Evolutionary conservation across 1,140 invertebrate species (phyloP), one percentile per base, ranked within the genome.

Genomic region (Forficula auricularia): DNA sequence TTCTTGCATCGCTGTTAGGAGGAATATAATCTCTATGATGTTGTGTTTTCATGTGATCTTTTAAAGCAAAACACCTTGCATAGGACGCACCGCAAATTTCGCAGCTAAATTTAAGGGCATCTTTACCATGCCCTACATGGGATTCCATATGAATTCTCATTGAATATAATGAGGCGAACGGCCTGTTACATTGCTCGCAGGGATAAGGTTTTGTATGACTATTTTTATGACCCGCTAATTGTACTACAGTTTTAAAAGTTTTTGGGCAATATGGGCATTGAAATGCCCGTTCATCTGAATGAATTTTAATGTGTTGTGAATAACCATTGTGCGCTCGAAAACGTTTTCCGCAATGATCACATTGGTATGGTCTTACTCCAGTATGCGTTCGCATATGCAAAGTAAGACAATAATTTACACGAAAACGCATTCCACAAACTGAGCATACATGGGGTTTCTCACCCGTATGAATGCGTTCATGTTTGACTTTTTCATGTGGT

Each of bases 401-500:
- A 1, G 79, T 82, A 14, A 86, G 60, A 48, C 80, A 82, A 53
- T 82, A 81, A 40, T 77, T 75, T 4, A 82, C 78, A 4, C 80
- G 66, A 56, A 85, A 86, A 0, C 70, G 70, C 61, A 82, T 83
- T 15, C 76, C 75, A 54, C 82, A 86, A 16, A 81, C 72, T 54
- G 79, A 73, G 49, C 82, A 86, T 19, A 68, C 64, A 51, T 83
- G 79, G 0, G 82, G 81, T 51, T 82, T 82, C 53, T 83, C 80
- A 3, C 81, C 82, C 0, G 81, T 84, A 49, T 85, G 82, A 47
- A 85, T 79, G 8, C 82, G 66, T 56, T 83, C 78, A 51, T 82
- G 79, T 56, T 79, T 81, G 0, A 82, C 77, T 58, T 81, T 81
- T 54, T 95, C 89, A 53, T 91, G 87, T 2, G 88, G 87, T 38